Evolutionary conservation across 2,888 invertebrate genomes (phyloP).

Genomic region (Euzophera pinguis): DNA sequence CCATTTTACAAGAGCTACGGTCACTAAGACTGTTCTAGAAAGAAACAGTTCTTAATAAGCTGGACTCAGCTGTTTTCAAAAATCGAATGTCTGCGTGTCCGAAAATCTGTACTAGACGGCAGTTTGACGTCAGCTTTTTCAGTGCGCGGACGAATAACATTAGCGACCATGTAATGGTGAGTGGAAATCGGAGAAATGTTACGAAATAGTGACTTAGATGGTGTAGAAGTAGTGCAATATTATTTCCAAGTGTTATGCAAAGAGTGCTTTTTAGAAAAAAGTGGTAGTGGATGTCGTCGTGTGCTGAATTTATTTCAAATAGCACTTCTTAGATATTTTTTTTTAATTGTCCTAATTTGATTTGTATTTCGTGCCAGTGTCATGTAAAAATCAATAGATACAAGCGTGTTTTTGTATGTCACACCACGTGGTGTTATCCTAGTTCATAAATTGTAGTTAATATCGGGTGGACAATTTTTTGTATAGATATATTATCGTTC

Average conservation of each 20-base stretch:
- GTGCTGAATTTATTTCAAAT: conserved; percentile 34
- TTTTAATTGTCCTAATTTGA: conserved; percentile 20
- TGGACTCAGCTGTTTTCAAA: conserved; percentile 68
- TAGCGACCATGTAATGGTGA: conserved; percentile 70
- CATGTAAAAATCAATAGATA: conserved; percentile 29
- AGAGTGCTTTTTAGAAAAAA: conserved; percentile 34
- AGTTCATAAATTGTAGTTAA: not conserved
- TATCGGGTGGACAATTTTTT: conserved; percentile 31
- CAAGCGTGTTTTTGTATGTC: not conserved
- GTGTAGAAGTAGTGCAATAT: conserved; percentile 30
- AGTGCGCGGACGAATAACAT: conserved; percentile 48
- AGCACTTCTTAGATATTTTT: conserved; percentile 22
- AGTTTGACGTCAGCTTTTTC: conserved; percentile 60
- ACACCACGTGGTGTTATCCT: conserved; percentile 9
- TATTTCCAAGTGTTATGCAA: conserved; percentile 37
- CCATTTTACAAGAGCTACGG: conserved; percentile 22
- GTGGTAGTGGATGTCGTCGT: conserved; percentile 52
- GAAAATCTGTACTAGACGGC: conserved; percentile 34
- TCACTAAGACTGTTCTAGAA: conserved; percentile 14
- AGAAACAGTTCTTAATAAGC: conserved; percentile 31
- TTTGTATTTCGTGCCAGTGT: not conserved
- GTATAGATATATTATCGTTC: too few species aligned
- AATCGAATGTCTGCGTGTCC: conserved; percentile 54
- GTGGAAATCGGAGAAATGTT: conserved; percentile 37
- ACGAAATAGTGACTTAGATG: conserved; percentile 43